These are phyloP conservation scores for Myotis planiceps DNA, from an alignment of 2,797 vertebrate genomes.

Conservation along the genomic window DNA sequence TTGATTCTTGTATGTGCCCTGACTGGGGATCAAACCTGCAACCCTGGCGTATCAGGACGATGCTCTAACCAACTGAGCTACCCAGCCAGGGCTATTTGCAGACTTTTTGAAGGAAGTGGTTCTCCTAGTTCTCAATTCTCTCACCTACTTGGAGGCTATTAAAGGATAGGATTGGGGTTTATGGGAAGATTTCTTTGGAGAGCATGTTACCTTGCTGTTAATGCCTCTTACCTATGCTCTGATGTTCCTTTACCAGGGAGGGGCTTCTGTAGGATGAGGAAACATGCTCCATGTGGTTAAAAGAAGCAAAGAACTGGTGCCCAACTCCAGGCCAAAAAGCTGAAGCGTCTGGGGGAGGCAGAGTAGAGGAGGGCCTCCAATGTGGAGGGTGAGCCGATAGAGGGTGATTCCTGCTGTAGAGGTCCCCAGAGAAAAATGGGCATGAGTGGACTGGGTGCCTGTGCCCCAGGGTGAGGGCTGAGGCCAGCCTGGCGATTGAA, in stretches of 20 bases:
- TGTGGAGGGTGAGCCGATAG: background rate
- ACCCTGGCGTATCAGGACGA: background rate
- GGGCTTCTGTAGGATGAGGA: background rate
- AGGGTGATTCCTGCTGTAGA: background rate
- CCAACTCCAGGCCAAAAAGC: background rate
- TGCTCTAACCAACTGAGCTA: background rate
- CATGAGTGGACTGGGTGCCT: background rate
- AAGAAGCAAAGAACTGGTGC: background rate
- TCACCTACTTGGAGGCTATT: background rate
- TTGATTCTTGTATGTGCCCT: background rate
- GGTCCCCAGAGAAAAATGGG: background rate
- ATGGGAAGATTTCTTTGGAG: background rate
- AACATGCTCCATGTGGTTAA: background rate
- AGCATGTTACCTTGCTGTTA: background rate
- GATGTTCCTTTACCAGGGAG: background rate
- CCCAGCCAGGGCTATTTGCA: background rate
- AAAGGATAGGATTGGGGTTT: background rate
- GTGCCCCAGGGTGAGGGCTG: fast-evolving
- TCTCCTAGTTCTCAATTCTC: background rate
- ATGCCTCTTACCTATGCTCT: background rate
- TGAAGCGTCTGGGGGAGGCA: background rate
- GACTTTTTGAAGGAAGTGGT: background rate
- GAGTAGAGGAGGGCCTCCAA: background rate
- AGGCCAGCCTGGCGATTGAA: background rate
- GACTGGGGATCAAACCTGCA: background rate